These are phyloP conservation scores for Strongylocentrotus purpuratus DNA, from an alignment of 35 echinoderm and acorn worm species.

Conservation along the genomic window DNA sequence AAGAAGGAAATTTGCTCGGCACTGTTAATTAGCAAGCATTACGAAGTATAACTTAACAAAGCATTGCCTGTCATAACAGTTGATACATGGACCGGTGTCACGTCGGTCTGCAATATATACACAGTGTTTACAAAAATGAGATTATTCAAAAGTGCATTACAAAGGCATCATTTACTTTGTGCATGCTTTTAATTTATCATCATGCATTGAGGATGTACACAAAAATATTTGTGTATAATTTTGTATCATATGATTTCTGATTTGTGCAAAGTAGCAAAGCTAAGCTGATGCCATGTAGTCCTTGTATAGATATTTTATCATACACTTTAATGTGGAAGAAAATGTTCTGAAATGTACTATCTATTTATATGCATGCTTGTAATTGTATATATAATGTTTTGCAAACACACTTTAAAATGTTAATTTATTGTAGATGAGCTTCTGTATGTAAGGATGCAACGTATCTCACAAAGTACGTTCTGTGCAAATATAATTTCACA, in stretches of 20 bases:
- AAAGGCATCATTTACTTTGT: not conserved
- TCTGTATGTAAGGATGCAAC: not conserved
- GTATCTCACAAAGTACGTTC: not conserved
- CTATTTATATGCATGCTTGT: constrained; percentile 17
- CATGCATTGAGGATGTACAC: not conserved
- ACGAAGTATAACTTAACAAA: too few species aligned
- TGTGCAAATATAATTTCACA: not conserved
- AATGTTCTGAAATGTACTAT: not conserved
- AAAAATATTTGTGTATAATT: not conserved
- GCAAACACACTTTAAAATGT: not conserved
- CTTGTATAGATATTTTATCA: not conserved
- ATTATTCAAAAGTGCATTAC: not conserved
- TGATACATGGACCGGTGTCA: not conserved
- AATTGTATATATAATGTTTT: not conserved
- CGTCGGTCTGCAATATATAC: not conserved
- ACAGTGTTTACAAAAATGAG: not conserved
- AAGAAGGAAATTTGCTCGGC: not conserved
- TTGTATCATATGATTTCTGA: not conserved
- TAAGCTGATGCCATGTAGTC: not conserved
- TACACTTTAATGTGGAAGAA: not conserved
- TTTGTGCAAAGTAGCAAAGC: not conserved
- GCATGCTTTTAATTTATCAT: not conserved
- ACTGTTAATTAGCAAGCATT: too few species aligned
- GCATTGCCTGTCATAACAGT: too few species aligned
- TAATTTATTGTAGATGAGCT: not conserved